Percentiles rank a stretch among this genome's conserved stretches.
These are phyloP conservation scores for Eupsittula cactorum DNA, from an alignment of 2,113 vertebrate genomes.

Conservation along the genomic window DNA sequence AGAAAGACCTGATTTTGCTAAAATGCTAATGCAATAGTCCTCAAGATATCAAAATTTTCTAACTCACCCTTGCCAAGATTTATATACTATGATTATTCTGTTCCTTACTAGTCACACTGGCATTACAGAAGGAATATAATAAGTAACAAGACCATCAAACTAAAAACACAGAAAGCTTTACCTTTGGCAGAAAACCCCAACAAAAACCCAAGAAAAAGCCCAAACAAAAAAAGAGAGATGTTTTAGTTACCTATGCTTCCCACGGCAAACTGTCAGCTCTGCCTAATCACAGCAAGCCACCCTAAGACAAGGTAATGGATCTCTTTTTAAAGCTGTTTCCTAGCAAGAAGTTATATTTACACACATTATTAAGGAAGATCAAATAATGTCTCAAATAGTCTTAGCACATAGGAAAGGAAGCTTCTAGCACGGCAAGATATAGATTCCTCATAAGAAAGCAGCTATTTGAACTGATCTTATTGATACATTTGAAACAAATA, in stretches of 20 bases:
- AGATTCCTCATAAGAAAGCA: not conserved
- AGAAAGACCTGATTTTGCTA: not conserved
- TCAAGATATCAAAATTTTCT: not conserved
- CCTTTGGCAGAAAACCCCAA: not conserved
- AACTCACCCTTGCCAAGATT: not conserved
- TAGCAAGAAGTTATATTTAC: not conserved
- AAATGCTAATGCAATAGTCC: not conserved
- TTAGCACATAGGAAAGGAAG: not conserved
- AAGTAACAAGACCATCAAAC: not conserved
- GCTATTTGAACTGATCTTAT: not conserved
- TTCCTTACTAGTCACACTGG: not conserved
- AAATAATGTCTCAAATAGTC: not conserved
- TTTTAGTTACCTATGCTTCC: not conserved
- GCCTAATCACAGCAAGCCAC: not conserved
- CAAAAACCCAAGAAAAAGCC: fast-evolving
- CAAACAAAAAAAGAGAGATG: fast-evolving
- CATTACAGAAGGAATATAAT: not conserved
- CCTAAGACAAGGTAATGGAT: not conserved
- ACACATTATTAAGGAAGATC: not conserved
- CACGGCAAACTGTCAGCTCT: not conserved
- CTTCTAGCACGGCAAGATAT: not conserved
- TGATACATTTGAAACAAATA: not conserved
- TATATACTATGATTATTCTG: not conserved
- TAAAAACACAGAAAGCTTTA: not conserved
- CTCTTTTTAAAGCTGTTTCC: not conserved